These are phyloP conservation scores for Nannoperca australis DNA, from an alignment of 2,797 vertebrate species.

Conservation along the genomic window DNA sequence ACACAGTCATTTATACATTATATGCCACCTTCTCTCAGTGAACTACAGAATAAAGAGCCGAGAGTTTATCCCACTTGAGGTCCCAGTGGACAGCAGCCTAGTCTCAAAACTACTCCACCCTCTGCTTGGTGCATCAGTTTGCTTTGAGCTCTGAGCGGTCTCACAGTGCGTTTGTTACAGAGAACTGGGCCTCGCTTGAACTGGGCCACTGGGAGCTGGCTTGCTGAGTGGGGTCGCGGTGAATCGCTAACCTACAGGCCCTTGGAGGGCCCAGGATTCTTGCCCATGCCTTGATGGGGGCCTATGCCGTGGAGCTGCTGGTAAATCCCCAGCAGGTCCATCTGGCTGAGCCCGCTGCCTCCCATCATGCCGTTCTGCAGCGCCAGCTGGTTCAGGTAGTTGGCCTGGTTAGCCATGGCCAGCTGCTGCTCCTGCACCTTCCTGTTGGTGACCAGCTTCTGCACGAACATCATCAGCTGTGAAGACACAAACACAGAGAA, in stretches of 20 bases:
- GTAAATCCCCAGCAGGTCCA: constrained; percentile 96
- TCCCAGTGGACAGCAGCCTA: constrained; percentile 61
- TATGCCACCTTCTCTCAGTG: constrained; percentile 66
- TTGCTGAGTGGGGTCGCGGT: constrained; percentile 24
- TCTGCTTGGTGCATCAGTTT: constrained; percentile 39
- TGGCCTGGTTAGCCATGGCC: constrained; percentile 92
- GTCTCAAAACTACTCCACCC: constrained; percentile 53
- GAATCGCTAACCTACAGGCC: constrained; percentile 86
- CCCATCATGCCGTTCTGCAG: constrained; percentile 86
- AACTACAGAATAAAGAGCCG: constrained; percentile 66
- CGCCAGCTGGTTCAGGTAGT: constrained; percentile 93
- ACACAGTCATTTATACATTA: constrained; percentile 76
- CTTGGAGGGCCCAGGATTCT: constrained; percentile 95
- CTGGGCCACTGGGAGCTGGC: constrained; percentile 51
- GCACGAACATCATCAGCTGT: constrained; percentile 96
- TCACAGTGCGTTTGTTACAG: constrained; percentile 48
- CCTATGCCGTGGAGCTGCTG: constrained; percentile 92
- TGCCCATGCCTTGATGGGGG: constrained; percentile 88
- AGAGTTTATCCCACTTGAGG: constrained; percentile 55
- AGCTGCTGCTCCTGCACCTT: constrained; percentile 96
- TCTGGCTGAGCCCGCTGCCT: constrained; percentile 82
- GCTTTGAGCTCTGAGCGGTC: constrained; percentile 44
- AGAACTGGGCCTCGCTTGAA: constrained; percentile 41
- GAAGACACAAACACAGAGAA: constrained; percentile 9
- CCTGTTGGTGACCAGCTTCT: constrained; percentile 96